These are phyloP conservation scores for Zaprionus tsacasi DNA, from an alignment of 1,140 invertebrate species.

Conservation along the genomic window DNA sequence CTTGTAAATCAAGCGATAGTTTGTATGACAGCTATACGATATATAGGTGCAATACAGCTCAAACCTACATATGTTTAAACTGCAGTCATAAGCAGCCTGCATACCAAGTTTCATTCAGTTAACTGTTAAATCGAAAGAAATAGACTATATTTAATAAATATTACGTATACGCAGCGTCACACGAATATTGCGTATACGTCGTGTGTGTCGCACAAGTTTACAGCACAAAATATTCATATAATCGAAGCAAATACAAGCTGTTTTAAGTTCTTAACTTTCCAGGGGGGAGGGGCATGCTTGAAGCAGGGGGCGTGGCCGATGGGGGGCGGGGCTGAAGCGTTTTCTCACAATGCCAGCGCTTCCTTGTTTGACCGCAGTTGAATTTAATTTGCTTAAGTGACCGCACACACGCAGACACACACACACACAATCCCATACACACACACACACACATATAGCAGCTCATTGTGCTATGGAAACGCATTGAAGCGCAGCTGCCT, in stretches of 20 bases:
- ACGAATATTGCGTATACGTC: background rate
- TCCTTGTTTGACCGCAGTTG: slow-evolving; percentile 22
- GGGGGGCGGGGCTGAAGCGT: background rate
- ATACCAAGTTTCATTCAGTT: too few relatives aligned
- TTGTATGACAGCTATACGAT: too few relatives aligned
- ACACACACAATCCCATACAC: background rate
- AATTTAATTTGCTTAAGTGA: slow-evolving; percentile 63
- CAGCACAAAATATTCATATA: background rate
- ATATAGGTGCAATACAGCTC: too few relatives aligned
- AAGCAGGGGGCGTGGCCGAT: too few relatives aligned
- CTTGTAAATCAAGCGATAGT: too few relatives aligned
- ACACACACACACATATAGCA: background rate
- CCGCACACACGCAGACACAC: slow-evolving; percentile 34
- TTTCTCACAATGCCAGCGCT: background rate
- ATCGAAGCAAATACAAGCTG: slow-evolving; percentile 19
- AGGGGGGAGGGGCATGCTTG: too few relatives aligned
- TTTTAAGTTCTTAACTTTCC: slow-evolving; percentile 12
- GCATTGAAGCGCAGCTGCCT: slow-evolving; percentile 50
- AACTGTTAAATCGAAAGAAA: too few relatives aligned
- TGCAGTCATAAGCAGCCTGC: too few relatives aligned
- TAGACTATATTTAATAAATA: background rate
- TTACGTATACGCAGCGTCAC: background rate
- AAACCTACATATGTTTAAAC: too few relatives aligned
- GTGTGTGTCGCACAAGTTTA: too few relatives aligned
- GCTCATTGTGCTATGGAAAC: background rate